Conservation (phyloP, 1,140 invertebrate species). For the Euura lappo region DNA sequence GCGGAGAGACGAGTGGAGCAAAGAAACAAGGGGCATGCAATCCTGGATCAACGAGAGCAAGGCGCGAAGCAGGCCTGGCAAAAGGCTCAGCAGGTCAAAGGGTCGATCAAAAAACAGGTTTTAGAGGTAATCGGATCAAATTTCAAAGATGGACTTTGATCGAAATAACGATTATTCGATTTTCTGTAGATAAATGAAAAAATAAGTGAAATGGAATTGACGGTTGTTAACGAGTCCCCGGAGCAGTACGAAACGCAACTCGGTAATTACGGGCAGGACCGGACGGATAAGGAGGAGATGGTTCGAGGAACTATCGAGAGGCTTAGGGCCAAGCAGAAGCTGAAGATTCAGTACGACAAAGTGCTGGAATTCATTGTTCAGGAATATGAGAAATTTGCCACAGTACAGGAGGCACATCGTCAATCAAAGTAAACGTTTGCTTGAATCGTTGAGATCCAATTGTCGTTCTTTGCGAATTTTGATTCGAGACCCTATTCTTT, state of each 20-base stretch:
- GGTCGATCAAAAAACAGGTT: background rate
- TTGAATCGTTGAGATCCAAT: no score
- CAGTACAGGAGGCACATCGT: background rate
- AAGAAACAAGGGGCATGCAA: constrained; percentile 20
- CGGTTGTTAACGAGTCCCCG: constrained; percentile 38
- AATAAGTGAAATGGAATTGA: constrained; percentile 35
- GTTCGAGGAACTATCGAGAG: constrained; percentile 28
- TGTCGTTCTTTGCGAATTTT: no score
- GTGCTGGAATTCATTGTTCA: constrained; percentile 30
- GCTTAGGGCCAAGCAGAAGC: constrained; percentile 35
- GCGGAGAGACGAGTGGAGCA: constrained; percentile 17
- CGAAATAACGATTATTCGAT: constrained; percentile 6
- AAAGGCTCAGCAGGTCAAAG: constrained; percentile 21
- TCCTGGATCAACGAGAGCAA: constrained; percentile 21
- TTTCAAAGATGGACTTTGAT: background rate
- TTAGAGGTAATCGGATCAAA: constrained; percentile 6
- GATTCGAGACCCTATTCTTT: background rate
- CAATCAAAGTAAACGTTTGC: background rate
- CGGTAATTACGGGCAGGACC: constrained; percentile 31
- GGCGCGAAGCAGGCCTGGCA: constrained; percentile 11
- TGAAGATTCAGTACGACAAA: constrained; percentile 34
- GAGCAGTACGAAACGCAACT: constrained; percentile 32
- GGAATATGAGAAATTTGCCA: constrained; percentile 29
- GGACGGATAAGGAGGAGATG: constrained; percentile 31
- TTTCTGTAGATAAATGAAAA: constrained; percentile 31